These are phyloP conservation scores for Patella depressa DNA, from an alignment of 2,888 invertebrate genomes.

Conservation along the genomic window DNA sequence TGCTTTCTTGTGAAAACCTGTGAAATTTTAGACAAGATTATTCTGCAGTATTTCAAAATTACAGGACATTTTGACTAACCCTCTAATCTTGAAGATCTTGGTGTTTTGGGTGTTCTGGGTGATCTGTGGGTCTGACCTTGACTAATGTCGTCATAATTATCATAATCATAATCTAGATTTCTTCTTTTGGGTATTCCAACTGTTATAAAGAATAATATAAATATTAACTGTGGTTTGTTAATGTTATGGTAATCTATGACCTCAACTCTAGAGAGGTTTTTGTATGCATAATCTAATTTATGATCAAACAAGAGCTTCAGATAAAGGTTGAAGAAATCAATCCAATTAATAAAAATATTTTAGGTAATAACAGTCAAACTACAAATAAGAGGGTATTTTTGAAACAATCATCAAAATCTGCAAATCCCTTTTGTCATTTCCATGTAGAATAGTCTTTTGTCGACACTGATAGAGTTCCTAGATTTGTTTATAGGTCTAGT, in stretches of 20 bases:
- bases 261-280: too few relatives aligned
- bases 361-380: not conserved
- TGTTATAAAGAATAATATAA: conserved; percentile 17
- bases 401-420: too few relatives aligned
- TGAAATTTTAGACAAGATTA: too few relatives aligned
- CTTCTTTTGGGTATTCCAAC: conserved; percentile 46
- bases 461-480: too few relatives aligned
- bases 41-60: too few relatives aligned
- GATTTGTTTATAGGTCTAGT: too few relatives aligned
- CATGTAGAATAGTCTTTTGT: too few relatives aligned
- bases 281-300: too few relatives aligned
- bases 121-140: conserved; percentile 10
- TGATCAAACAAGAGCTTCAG: conserved; percentile 21
- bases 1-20: too few relatives aligned
- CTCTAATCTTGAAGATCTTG: not conserved
- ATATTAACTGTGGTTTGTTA: too few relatives aligned
- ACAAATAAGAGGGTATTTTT: not conserved
- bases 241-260: too few relatives aligned
- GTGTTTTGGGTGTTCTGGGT: conserved; percentile 4
- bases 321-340: not conserved
- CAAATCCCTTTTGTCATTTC: not conserved
- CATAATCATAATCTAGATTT: conserved; percentile 36
- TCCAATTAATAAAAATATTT: not conserved
- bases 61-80: not conserved
- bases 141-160: conserved; percentile 30